A percentile compares a stretch with the other conserved stretches of the same genome.
Evolutionary conservation across 2,888 invertebrate species (phyloP).

Genomic region (Blera fallax): DNA sequence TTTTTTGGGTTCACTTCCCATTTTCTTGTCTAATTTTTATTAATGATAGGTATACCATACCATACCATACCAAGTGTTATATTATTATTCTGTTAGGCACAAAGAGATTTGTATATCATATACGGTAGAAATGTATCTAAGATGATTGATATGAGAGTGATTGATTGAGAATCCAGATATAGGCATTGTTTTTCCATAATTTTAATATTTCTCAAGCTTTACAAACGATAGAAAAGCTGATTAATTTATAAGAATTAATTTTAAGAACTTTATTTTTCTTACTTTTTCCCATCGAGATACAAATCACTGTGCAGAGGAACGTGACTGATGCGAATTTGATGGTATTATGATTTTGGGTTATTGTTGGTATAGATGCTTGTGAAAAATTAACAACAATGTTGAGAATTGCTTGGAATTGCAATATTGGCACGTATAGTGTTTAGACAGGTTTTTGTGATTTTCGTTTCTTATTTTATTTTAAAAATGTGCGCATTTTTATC

Average conservation of each 20-base stretch:
- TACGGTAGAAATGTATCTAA: not conserved
- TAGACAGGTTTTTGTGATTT: not conserved
- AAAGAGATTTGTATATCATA: constrained; percentile 21
- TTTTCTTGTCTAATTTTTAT: constrained; percentile 35
- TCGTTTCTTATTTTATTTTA: not conserved
- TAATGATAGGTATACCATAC: constrained; percentile 32
- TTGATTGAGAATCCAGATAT: constrained; percentile 17
- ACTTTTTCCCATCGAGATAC: not conserved
- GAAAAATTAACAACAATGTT: not conserved
- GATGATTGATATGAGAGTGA: constrained; percentile 32
- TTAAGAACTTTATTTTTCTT: constrained; percentile 1
- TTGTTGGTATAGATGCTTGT: not conserved
- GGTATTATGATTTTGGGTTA: constrained; percentile 14
- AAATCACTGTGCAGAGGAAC: constrained; percentile 5
- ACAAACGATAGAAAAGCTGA: not conserved
- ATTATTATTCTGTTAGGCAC: constrained; percentile 4
- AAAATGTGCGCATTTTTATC: not conserved
- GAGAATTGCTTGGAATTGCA: not conserved
- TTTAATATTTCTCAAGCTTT: not conserved
- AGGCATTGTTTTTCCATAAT: not conserved
- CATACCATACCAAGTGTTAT: not conserved
- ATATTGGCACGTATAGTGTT: constrained; percentile 8
- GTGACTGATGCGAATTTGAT: constrained; percentile 10
- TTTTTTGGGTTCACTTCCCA: not conserved
- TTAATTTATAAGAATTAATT: constrained; percentile 15